Percentiles rank a stretch among this genome's conserved stretches.
These are phyloP conservation scores for Epizoanthus scotinus DNA, from an alignment of 92 coral and sea anemone genomes.

Conservation along the genomic window DNA sequence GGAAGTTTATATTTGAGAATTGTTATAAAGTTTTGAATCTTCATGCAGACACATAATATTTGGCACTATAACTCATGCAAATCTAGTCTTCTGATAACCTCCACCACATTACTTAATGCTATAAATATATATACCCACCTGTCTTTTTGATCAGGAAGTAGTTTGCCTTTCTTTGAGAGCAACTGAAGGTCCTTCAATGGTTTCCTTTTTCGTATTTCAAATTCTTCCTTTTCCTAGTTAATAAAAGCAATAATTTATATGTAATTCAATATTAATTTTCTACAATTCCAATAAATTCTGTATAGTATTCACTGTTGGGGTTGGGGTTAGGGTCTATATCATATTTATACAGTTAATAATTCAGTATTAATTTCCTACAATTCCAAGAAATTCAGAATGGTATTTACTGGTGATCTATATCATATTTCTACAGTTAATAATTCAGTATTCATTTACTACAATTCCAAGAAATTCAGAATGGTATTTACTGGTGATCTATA, in stretches of 20 bases:
- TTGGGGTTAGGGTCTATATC: not conserved
- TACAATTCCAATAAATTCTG: too few species aligned
- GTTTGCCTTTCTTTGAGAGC: conserved; percentile 70
- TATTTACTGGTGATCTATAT: not conserved
- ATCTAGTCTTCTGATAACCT: not conserved
- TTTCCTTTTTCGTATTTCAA: conserved; percentile 64
- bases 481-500: not conserved
- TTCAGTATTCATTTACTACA: not conserved
- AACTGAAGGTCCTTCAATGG: conserved; percentile 70
- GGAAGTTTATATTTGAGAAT: not conserved
- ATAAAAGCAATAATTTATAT: not conserved
- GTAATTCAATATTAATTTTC: too few species aligned
- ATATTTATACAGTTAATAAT: too few species aligned
- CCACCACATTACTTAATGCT: too few species aligned
- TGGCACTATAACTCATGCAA: not conserved
- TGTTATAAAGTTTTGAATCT: too few species aligned
- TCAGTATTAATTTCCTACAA: too few species aligned
- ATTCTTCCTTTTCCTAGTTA: conserved; percentile 80
- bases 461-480: not conserved
- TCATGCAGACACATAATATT: not conserved
- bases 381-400: too few species aligned
- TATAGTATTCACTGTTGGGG: not conserved
- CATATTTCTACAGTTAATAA: too few species aligned
- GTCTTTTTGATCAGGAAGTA: conserved; percentile 68
- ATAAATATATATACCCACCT: conserved; percentile 47